These are phyloP conservation scores for Stomatorhinus walkeri DNA, from an alignment of 2,797 vertebrate species.

Conservation along the genomic window DNA sequence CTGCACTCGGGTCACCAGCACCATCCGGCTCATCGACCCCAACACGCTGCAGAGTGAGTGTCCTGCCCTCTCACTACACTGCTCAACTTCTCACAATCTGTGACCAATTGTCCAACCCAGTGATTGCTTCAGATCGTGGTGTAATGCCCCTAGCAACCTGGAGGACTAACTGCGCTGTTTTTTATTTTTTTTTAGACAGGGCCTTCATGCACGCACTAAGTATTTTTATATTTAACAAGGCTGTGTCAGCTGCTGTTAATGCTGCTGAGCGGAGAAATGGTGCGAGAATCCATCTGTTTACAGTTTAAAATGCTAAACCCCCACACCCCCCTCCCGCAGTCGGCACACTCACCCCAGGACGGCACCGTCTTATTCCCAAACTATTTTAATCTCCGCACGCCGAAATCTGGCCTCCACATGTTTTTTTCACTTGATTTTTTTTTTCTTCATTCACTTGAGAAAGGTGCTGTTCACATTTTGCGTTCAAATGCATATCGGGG, in stretches of 20 bases:
- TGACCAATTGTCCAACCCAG: neutral
- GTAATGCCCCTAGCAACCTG: neutral
- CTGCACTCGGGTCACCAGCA: conserved; percentile 81
- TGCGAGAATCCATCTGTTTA: neutral
- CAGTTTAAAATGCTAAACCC: neutral
- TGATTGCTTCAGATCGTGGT: too few relatives aligned
- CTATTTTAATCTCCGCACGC: neutral
- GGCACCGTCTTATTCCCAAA: neutral
- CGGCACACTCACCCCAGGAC: neutral
- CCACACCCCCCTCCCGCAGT: neutral
- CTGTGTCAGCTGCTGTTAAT: neutral
- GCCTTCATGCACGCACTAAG: neutral
- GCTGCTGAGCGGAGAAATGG: neutral
- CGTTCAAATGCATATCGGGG: neutral
- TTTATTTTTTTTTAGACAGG: neutral
- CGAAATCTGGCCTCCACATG: neutral
- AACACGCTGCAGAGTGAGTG: conserved; percentile 85
- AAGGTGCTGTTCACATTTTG: neutral
- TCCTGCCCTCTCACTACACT: neutral
- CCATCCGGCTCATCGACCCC: conserved; percentile 89
- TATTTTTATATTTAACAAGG: neutral
- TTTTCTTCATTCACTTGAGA: neutral
- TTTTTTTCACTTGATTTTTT: neutral
- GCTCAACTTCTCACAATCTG: neutral
- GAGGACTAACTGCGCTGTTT: neutral